Evolutionary conservation across 2,797 vertebrate genomes (phyloP), one percentile per base, ranked within the genome.

Genomic region (Enteromius anoplus): DNA sequence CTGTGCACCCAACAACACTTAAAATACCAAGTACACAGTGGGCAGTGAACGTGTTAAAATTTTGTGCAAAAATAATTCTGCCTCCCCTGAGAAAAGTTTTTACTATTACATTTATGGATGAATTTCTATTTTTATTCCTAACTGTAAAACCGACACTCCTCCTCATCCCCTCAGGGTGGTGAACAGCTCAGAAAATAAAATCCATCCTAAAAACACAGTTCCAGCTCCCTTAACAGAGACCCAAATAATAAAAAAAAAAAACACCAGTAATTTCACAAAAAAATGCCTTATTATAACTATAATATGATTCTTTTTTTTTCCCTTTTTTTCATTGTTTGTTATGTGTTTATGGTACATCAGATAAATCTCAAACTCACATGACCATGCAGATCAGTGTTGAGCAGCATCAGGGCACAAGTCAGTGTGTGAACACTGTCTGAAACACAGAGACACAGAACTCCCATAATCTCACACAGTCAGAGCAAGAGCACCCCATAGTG

Each of bases 341-440:
- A 62, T 51, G 76, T 17, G 45, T 53, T 40, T 40, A 64, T 51
- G 14, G 4, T 19, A 17, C 62, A 75, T 82, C 17, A 55, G 32
- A 76, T 53, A 29, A 21, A 79, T 49, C 29, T 62, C 10, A 75
- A 32, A 97, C 97, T 97, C 93, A 99, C 98, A 0, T 97, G 97
- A 89, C 98, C 98, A n/a, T 99, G 97, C 42, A 99, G 96, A 87
- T 99, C 98, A 0, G 97, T 96, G 93, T 99, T 99, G 77, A 99
- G 92, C 86, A 99, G 91, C 98, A 99, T 99, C 91, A 99, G 91
- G 9, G 98, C 97, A 0, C 98, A 99, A 32, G 97, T 98, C 92
- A 99, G 92, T 12, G 98, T 99, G 92, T 99, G 98, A 82, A 97
- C 90, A 32, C 97, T 96, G 3, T 98, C 98, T 99, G 92, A 86